phyloP scores from a whole-genome alignment of 2,113 vertebrate species.

The Indri indri region DNA sequence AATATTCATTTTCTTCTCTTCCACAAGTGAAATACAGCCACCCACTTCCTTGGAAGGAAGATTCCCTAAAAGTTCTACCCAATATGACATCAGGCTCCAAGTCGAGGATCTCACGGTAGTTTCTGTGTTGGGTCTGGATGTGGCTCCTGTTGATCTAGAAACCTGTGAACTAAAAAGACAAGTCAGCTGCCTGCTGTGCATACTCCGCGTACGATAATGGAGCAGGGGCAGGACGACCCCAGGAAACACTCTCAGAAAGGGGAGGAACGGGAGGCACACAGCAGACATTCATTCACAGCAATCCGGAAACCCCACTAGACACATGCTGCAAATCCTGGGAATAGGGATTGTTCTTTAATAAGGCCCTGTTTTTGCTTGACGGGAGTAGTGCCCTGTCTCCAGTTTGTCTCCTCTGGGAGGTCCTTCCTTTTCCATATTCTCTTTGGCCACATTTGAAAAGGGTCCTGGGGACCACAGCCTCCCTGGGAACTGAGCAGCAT shows the following conservation, averaged over 20 bases:
- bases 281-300: background rate
- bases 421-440: constrained; percentile 23
- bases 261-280: background rate
- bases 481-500: background rate
- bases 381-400: background rate
- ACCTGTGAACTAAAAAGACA: background rate
- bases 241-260: background rate
- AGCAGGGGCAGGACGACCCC: background rate
- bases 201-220: background rate
- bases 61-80: background rate
- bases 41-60: background rate
- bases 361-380: background rate
- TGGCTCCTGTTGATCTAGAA: constrained; percentile 32
- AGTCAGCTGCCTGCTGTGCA: background rate
- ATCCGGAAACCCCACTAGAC: background rate
- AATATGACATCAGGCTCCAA: background rate
- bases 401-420: background rate
- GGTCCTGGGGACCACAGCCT: background rate
- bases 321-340: background rate
- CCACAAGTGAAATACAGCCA: background rate
- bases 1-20: constrained; percentile 25
- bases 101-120: constrained; percentile 30
- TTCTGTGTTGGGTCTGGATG: background rate
- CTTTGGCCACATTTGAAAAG: constrained; percentile 32
- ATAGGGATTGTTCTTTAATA: background rate